These are phyloP conservation scores for Scophthalmus maximus DNA, from an alignment of 2,113 vertebrate genomes.

Conservation along the genomic window DNA sequence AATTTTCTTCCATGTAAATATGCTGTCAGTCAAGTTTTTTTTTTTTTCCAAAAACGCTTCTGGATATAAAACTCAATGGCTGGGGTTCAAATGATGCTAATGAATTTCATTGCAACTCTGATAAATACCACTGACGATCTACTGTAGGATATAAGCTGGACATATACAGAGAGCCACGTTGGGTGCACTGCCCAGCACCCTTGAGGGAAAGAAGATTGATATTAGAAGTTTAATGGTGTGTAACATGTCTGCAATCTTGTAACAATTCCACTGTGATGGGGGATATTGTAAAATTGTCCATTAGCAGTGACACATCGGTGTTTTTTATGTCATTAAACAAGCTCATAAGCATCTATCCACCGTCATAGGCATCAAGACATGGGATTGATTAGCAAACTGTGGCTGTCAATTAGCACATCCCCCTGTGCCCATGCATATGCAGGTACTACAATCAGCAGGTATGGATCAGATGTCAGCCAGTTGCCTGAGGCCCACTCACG, in stretches of 20 bases:
- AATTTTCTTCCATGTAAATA: not conserved
- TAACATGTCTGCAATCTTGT: slow-evolving; percentile 66
- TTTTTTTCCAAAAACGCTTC: too few relatives aligned
- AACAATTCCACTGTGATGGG: slow-evolving; percentile 63
- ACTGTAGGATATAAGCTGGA: slow-evolving; percentile 10
- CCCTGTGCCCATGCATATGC: slow-evolving; percentile 52
- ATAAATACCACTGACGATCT: not conserved
- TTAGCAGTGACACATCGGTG: slow-evolving; percentile 47
- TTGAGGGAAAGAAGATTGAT: slow-evolving; percentile 43
- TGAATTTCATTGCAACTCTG: slow-evolving; percentile 1
- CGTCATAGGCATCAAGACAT: slow-evolving; percentile 47
- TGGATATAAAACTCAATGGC: too few relatives aligned
- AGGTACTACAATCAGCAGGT: slow-evolving; percentile 56
- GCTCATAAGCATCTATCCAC: slow-evolving; percentile 51
- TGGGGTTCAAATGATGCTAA: too few relatives aligned
- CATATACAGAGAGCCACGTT: slow-evolving; percentile 27
- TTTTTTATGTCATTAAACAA: slow-evolving; percentile 62
- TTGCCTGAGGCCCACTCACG: slow-evolving; percentile 42
- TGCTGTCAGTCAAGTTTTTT: not conserved
- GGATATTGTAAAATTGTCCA: slow-evolving; percentile 58
- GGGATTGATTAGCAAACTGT: slow-evolving; percentile 63
- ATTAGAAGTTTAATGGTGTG: slow-evolving; percentile 57
- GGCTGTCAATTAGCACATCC: slow-evolving; percentile 64
- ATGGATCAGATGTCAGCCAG: slow-evolving; percentile 55
- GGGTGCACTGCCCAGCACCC: slow-evolving; percentile 10